Conservation (phyloP, 35 echinoderm and acorn worm species). For the Hemicentrotus pulcherrimus region DNA sequence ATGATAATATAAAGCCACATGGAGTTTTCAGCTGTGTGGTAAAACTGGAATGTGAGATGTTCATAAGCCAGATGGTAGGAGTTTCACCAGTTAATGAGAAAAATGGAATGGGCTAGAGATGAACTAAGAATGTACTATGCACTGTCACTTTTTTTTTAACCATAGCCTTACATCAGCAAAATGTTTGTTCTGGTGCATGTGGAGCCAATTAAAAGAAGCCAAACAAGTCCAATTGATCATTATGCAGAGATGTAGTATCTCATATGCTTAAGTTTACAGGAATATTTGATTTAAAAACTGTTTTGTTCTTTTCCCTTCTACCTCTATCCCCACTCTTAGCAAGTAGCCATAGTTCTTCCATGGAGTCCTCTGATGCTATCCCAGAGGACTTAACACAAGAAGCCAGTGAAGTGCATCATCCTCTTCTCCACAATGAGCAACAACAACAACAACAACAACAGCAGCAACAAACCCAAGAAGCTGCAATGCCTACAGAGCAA, state of each 20-base stretch:
- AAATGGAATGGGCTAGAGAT: background rate
- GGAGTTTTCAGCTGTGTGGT: too few species aligned
- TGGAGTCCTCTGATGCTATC: background rate
- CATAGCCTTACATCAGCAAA: background rate
- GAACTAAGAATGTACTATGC: background rate
- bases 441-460: background rate
- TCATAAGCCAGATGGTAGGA: background rate
- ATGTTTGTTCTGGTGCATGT: background rate
- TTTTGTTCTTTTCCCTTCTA: background rate
- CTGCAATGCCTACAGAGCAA: background rate
- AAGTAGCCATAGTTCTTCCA: constrained; percentile 16
- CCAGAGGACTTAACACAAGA: background rate
- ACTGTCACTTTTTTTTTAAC: background rate
- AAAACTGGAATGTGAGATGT: too few species aligned
- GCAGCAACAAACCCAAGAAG: constrained; percentile 44
- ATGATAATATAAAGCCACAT: background rate
- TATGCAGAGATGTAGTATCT: too few species aligned
- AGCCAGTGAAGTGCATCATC: background rate
- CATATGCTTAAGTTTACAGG: background rate
- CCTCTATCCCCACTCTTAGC: background rate
- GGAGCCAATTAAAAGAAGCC: too few species aligned
- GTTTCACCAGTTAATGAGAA: background rate
- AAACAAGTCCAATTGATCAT: too few species aligned
- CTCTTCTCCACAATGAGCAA: background rate
- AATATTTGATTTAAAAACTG: background rate